Base-by-base conservation (phyloP, 2,888 invertebrate species). In the Steromphala cineraria region DNA sequence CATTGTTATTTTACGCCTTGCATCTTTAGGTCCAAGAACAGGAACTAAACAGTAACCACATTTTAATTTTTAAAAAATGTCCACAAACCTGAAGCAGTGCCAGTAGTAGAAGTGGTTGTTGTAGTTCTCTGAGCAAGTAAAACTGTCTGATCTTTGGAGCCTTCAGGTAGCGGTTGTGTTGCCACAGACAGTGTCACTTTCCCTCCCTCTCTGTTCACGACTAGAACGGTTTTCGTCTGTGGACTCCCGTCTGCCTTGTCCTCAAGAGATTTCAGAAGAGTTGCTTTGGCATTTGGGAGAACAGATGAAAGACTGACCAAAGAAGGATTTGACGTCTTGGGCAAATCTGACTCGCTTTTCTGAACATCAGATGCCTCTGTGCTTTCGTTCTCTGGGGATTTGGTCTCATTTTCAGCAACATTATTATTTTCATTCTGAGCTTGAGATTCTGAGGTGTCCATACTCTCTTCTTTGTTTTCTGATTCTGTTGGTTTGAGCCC, bases 131-230 rank as follows among this genome's bases (percentile, higher is more conserved):
- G 84, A 13, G 79, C 80, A 7, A 80, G 36, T 7, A 78, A 75
- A 28, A 28, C 19, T 7, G 71, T 75, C n/a, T 78, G 79, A 28
- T 77, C 79, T 55, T 75, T 81, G 8, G 67, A 21, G n/a, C 53
- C 71, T 24, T 75, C 75, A 19, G 24, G 75, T 13, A 76, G 19
- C 2, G 84, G 77, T 71, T 84, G 83, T 31, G 83, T 83, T 40
- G 77, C 87, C 19, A 86, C 88, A 21, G 84, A 82, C 81, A 90
- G 83, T 15, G 89, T 91, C 74, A 90, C 89, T 75, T 90, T 90
- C 40, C 86, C 87, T 7, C 92, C 92, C 71, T 91, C 91, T 56
- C 91, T 89, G 82, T 90, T 91, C 13, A 92, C 89, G 7, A 92
- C 88, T 78, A 92, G 85, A n/a, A 91, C 86, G 19, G 89, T 90